These are phyloP conservation scores for Acrocera orbiculus DNA, from an alignment of 2,888 invertebrate species.

Conservation along the genomic window DNA sequence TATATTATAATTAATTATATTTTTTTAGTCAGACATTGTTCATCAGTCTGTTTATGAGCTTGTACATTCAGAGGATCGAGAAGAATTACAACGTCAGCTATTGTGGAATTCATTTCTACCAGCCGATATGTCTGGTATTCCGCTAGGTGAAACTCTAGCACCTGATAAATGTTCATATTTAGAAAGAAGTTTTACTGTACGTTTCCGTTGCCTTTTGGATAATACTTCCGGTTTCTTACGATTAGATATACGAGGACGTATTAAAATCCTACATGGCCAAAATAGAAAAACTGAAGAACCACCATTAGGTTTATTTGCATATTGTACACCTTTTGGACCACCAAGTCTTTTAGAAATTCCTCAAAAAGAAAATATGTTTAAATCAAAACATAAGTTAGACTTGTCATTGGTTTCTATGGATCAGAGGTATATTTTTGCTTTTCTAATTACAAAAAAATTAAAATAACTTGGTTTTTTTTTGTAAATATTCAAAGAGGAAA, in stretches of 20 bases:
- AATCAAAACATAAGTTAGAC: constrained; percentile 97
- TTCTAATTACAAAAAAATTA: constrained; percentile 1
- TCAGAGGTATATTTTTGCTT: constrained; percentile 46
- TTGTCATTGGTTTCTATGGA: constrained; percentile 94
- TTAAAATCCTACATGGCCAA: constrained; percentile 91
- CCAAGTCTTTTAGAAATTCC: constrained; percentile 92
- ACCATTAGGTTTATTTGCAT: constrained; percentile 86
- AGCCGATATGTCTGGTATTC: constrained; percentile 37
- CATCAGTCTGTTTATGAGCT: constrained; percentile 98
- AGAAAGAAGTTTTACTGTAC: constrained; percentile 93
- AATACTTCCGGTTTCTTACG: constrained; percentile 98
- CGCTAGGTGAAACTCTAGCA: constrained; percentile 73
- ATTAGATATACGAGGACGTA: constrained; percentile 91
- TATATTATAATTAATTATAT: background rate
- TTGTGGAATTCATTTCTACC: constrained; percentile 90
- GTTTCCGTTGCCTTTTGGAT: constrained; percentile 96
- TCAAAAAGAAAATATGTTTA: constrained; percentile 98
- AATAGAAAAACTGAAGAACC: constrained; percentile 88
- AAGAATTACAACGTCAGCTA: constrained; percentile 87
- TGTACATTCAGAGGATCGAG: constrained; percentile 96
- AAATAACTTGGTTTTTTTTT: background rate
- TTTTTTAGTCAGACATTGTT: constrained; percentile 91
- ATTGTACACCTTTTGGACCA: constrained; percentile 98
- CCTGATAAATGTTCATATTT: constrained; percentile 78
- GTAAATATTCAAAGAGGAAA: constrained; percentile 53